Conservation (phyloP, 2,797 vertebrate species). For the Rhinella marina region DNA sequence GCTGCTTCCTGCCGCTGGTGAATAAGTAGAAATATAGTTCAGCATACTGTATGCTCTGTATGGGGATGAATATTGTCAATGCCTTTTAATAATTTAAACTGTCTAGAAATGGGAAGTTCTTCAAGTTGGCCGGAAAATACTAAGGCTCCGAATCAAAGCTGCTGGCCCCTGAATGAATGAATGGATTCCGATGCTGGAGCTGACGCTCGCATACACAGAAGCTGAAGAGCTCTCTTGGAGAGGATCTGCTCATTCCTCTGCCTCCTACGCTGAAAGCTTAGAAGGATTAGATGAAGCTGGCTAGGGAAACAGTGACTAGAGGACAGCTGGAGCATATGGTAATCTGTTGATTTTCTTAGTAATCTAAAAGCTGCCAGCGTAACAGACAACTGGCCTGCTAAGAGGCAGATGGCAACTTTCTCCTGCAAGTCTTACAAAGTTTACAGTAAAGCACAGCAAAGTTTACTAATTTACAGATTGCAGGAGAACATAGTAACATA, state of each 20-base stretch:
- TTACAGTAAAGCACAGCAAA: constrained; percentile 27
- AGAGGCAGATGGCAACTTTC: constrained; percentile 50
- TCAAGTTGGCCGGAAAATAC: neutral
- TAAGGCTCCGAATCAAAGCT: neutral
- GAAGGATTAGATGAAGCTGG: constrained; percentile 56
- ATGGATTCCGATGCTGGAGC: constrained; percentile 7
- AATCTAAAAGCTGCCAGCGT: constrained; percentile 54
- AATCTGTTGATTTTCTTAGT: constrained; percentile 59
- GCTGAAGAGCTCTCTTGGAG: constrained; percentile 41
- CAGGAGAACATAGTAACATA: neutral
- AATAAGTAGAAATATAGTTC: too few relatives aligned
- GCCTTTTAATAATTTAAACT: neutral
- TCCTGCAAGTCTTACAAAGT: constrained; percentile 31
- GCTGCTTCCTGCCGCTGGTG: too few relatives aligned
- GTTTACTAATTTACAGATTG: neutral
- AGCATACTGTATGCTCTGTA: neutral
- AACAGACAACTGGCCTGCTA: constrained; percentile 30
- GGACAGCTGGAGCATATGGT: constrained; percentile 62
- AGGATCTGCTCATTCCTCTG: constrained; percentile 54
- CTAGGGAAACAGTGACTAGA: constrained; percentile 52
- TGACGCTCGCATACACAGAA: constrained; percentile 11
- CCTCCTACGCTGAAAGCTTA: constrained; percentile 59
- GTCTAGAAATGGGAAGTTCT: neutral
- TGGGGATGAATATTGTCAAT: neutral
- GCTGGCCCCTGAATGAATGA: constrained; percentile 22